Conservation (phyloP, 1,140 invertebrate species). For the Heliothis subflexa region DNA sequence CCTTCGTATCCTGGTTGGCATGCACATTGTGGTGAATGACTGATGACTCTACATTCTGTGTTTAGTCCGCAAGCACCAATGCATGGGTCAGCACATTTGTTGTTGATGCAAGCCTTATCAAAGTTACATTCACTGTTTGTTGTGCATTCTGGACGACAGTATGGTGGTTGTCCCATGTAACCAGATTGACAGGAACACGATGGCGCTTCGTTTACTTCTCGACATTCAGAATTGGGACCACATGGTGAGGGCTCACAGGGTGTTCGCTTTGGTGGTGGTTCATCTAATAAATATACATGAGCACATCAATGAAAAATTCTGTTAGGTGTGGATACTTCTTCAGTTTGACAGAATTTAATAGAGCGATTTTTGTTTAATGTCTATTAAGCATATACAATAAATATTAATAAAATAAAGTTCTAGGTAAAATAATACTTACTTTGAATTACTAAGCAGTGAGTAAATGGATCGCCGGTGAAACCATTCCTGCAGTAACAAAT, state of each 20-base stretch:
- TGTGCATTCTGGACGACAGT: conserved; percentile 90
- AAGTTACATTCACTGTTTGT: conserved; percentile 91
- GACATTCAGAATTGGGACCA: conserved; percentile 92
- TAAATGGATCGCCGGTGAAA: conserved; percentile 88
- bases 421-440: conserved; percentile 62
- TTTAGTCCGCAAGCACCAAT: conserved; percentile 91
- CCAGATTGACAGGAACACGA: conserved; percentile 92
- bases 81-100: conserved; percentile 92
- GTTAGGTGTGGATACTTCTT: background rate
- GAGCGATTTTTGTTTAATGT: too few species aligned
- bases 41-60: conserved; percentile 90
- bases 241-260: conserved; percentile 88
- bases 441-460: conserved; percentile 66
- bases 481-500: conserved; percentile 88
- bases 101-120: conserved; percentile 90
- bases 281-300: conserved; percentile 71
- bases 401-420: background rate
- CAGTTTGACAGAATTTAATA: conserved; percentile 63
- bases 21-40: conserved; percentile 91
- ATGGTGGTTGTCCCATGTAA: conserved; percentile 89
- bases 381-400: too few species aligned
- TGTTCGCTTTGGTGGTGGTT: conserved; percentile 77
- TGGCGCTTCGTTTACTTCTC: conserved; percentile 88
- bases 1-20: conserved; percentile 90
- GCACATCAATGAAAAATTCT: background rate